Base-by-base conservation (phyloP, 2,113 vertebrate species). In the Toxotes chatareus region DNA sequence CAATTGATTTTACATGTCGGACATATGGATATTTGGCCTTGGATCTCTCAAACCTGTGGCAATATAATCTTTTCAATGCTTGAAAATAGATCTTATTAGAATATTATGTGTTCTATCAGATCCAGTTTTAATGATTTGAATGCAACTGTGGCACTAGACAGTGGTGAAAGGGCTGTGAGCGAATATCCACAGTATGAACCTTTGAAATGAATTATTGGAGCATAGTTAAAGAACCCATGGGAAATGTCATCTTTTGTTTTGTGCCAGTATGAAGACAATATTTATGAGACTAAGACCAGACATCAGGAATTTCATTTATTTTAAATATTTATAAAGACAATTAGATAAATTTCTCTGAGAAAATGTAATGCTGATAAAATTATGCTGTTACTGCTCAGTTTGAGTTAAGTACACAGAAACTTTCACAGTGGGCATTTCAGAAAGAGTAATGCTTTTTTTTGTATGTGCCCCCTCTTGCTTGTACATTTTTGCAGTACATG, bases 171-270 rank as follows among this genome's bases (percentile, higher is more conserved):
- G 19, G 21, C 40, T 56, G 42, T 34, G 61, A 40, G 49, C 10
- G 31, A 64, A 63, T 59, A 16, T 2, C 38, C 3, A 16, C 38
- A 34, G 11, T 12, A 13, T 36, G 27, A 42, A 23, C 46, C 36
- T 71, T 16, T 40, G 5, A 73, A 36, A 44, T 27, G 19, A 49
- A 61, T 78, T 62, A 73, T 67, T 62, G 31, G 36, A 55, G 36
- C 75, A 46, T 31, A 31, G 27, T 27, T 27, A 60, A 71, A 38
- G 7, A 60, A 34, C 40, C 60, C 19, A 44, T 3, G 21, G 51
- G 10, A 77, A 53, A 72, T 60, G 51, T 51, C 19, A 23, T 55
- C 1, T 62, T 46, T 23, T 61, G 5, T 53, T 74, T 61, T 27
- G 44, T 61, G 19, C 10, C 1, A 34, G 49, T 62, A 46, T 7